Percentiles rank a stretch among this genome's conserved stretches.
phyloP scores from a whole-genome alignment of 2,797 vertebrate genomes.

The Pelochelys cantorii region DNA sequence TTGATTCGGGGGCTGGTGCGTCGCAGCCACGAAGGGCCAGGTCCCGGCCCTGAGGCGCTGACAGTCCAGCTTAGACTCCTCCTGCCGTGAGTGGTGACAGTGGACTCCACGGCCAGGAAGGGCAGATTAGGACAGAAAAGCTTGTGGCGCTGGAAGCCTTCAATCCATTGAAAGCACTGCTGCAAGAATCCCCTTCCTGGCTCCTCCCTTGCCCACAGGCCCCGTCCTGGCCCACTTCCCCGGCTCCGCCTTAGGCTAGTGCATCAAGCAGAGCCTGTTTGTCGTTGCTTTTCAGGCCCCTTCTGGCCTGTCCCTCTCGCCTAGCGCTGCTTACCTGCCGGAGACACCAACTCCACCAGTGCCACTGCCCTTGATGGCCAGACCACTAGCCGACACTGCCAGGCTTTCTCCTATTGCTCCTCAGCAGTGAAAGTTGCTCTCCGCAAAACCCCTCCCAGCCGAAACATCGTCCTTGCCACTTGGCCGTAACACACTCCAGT shows the following conservation, averaged over 20 bases:
- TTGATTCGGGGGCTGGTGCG: fast-evolving
- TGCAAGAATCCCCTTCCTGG: not conserved
- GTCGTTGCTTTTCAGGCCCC: not conserved
- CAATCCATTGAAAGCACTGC: not conserved
- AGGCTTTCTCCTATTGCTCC: not conserved
- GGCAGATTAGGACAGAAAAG: not conserved
- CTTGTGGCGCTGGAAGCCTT: not conserved
- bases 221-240: not conserved
- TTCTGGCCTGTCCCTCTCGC: not conserved
- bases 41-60: not conserved
- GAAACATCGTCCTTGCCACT: not conserved
- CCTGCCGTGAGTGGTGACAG: fast-evolving
- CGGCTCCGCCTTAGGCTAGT: not conserved
- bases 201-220: not conserved
- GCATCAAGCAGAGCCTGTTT: not conserved
- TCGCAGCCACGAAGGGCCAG: not conserved
- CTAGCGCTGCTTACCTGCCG: not conserved
- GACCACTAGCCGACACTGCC: not conserved
- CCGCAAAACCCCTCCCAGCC: not conserved
- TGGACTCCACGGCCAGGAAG: not conserved
- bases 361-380: not conserved
- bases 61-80: not conserved
- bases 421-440: not conserved
- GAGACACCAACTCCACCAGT: not conserved
- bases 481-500: not conserved